Percentiles rank a stretch among this genome's conserved stretches.
Conservation (phyloP, 2,888 invertebrate genomes). For the Yponomeuta sedellus region DNA sequence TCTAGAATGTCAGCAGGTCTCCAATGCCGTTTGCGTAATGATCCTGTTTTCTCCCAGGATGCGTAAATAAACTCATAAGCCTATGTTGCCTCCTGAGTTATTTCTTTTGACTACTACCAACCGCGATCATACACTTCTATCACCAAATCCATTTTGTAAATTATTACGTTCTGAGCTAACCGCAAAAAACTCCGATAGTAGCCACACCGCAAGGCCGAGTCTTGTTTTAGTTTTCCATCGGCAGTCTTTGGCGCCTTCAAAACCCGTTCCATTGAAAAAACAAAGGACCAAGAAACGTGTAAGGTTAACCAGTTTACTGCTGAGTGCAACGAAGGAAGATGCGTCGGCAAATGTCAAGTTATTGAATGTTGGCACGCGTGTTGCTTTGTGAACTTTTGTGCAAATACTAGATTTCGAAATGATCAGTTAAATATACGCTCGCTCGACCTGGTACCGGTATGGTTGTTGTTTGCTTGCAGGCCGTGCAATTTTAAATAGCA, state of each 20-base stretch:
- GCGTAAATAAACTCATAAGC: too few relatives aligned
- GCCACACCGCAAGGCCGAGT: conserved; percentile 49
- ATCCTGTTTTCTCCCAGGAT: too few relatives aligned
- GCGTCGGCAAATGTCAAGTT: conserved; percentile 55
- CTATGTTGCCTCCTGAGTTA: too few relatives aligned
- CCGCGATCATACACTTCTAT: background rate
- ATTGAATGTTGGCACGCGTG: conserved; percentile 32
- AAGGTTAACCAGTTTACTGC: conserved; percentile 60
- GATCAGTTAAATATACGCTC: conserved; percentile 4
- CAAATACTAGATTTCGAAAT: conserved; percentile 24
- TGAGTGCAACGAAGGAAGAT: conserved; percentile 46
- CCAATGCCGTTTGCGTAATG: too few relatives aligned
- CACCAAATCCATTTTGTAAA: conserved; percentile 42
- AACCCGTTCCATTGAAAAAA: conserved; percentile 4
- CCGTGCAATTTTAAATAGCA: background rate
- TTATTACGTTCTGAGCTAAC: conserved; percentile 56
- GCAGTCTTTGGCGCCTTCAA: conserved; percentile 20
- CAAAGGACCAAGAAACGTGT: conserved; percentile 22
- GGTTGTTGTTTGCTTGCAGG: conserved; percentile 20
- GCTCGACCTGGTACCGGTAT: conserved; percentile 11
- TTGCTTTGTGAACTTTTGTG: conserved; percentile 43
- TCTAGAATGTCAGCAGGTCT: too few relatives aligned
- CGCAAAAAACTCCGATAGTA: conserved; percentile 62
- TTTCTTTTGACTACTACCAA: too few relatives aligned
- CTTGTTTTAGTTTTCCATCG: conserved; percentile 53